Evolutionary conservation across 2,888 invertebrate species (phyloP), one percentile per base, ranked within the genome.

Genomic region (Drosophila fungiperda): DNA sequence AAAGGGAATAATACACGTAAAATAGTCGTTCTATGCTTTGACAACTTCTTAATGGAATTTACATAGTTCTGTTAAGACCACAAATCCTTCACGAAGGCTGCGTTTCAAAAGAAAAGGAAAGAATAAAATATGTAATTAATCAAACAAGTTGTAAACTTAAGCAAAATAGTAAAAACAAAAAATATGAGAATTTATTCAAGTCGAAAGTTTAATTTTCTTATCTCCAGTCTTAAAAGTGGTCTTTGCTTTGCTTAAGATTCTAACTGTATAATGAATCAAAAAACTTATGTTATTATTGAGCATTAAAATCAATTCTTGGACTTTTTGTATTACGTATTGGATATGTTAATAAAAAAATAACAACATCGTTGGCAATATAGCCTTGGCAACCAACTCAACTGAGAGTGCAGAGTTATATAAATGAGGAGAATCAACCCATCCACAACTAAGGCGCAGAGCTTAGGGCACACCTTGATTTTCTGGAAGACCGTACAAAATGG

Each of bases 401-500:
- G 3, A 38, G 54, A 17, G 12, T 29, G 7, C 7, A 40, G 11
- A 2, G 12, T 29, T 12, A n/a, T 26, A 20, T 12, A 29, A 32
- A 15, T 23, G 4, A 42, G 20, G 5, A 42, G 15, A 57, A 17
- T 32, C 29, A 12, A 38, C 26, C 33, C 45, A 38, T 32, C 8
- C 23, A 23, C 8, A 49, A 49, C 42, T 20, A 29, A 33, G 23
- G 0, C 33, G 38, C 35, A 11, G 6, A 17, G n/a, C 33, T 11
- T 12, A 33, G 45, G 26, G 23, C 15, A 17, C 26, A 11, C 36
- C 36, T 55, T 55, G 32, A 52, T 42, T 65, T 45, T 35, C 58
- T 26, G 12, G 57, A 42, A 32, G 42, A 60, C 29, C 50, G 49
- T 54, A 57, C 63, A 40, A 60, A 57, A 64, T 54, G 50, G 60